A percentile compares a stretch with the other conserved stretches of the same genome.
phyloP scores from a whole-genome alignment of 1,140 invertebrate species.

The Lordiphosa clarofinis region DNA sequence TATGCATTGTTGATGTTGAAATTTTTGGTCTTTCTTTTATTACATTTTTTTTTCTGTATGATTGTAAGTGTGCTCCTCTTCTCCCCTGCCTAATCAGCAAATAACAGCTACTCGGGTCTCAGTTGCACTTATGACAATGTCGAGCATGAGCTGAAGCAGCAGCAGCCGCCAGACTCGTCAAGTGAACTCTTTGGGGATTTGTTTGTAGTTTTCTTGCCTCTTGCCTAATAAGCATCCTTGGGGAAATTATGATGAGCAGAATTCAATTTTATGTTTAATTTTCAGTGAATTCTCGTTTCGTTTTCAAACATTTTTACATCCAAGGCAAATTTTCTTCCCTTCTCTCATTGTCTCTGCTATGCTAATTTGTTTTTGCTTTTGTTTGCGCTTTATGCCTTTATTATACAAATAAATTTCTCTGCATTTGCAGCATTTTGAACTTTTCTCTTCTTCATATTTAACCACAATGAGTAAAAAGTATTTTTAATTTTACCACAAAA shows the following conservation, averaged over 20 bases:
- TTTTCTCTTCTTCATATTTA: constrained; percentile 3
- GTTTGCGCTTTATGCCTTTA: constrained; percentile 23
- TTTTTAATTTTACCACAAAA: constrained; percentile 75
- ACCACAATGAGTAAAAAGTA: constrained; percentile 36
- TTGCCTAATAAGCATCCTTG: constrained; percentile 70
- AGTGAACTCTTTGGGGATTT: constrained; percentile 52
- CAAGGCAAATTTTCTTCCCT: constrained; percentile 16
- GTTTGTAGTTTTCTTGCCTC: constrained; percentile 18
- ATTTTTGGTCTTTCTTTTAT: constrained; percentile 19
- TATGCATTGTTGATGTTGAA: constrained; percentile 58
- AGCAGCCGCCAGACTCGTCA: constrained; percentile 41
- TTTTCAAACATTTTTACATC: constrained; percentile 23
- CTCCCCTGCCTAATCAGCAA: constrained; percentile 60
- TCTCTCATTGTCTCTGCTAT: constrained; percentile 14
- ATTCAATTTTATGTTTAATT: constrained; percentile 77
- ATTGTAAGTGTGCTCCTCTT: background rate
- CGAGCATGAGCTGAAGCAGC: constrained; percentile 17
- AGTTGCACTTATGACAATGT: constrained; percentile 68
- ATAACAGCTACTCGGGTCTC: constrained; percentile 52
- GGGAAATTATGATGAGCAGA: constrained; percentile 76
- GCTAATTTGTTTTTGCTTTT: constrained; percentile 49
- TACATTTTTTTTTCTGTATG: constrained; percentile 30
- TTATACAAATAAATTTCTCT: constrained; percentile 63
- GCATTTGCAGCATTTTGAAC: constrained; percentile 44
- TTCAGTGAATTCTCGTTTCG: constrained; percentile 66